Percentiles rank a stretch among this genome's conserved stretches.
These are phyloP conservation scores for Dryobota labecula DNA, from an alignment of 2,888 invertebrate species.

Conservation along the genomic window DNA sequence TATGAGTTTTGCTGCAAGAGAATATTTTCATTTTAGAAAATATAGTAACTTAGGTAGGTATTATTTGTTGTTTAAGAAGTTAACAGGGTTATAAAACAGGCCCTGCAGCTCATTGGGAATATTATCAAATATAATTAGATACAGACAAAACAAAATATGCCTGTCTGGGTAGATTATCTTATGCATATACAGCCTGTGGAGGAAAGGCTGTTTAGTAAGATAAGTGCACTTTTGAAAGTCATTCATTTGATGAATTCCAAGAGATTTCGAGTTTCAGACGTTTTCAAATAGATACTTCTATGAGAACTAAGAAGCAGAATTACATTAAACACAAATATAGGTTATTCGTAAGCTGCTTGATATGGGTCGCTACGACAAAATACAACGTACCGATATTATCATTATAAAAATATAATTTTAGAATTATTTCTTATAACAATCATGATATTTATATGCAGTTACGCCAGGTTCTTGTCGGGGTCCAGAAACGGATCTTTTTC, in stretches of 20 bases:
- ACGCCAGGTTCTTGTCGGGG: neutral
- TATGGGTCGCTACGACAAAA: neutral
- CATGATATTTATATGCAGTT: conserved; percentile 20
- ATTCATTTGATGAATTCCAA: neutral
- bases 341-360: neutral
- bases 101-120: neutral
- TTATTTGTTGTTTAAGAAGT: neutral
- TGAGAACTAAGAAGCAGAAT: neutral
- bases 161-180: neutral
- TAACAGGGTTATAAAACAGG: conserved; percentile 4
- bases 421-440: conserved; percentile 4
- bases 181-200: neutral
- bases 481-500: conserved; percentile 34
- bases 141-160: neutral
- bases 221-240: neutral
- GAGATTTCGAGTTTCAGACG: neutral
- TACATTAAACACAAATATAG: neutral
- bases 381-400: neutral
- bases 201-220: neutral
- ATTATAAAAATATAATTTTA: neutral
- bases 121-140: conserved; percentile 8
- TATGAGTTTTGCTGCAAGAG: conserved; percentile 35
- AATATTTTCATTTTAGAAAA: conserved; percentile 30
- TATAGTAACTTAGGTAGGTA: conserved; percentile 3
- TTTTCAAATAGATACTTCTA: neutral